These are phyloP conservation scores for Pachymerium ferrugineum DNA, from an alignment of 2,888 invertebrate species.

Conservation along the genomic window DNA sequence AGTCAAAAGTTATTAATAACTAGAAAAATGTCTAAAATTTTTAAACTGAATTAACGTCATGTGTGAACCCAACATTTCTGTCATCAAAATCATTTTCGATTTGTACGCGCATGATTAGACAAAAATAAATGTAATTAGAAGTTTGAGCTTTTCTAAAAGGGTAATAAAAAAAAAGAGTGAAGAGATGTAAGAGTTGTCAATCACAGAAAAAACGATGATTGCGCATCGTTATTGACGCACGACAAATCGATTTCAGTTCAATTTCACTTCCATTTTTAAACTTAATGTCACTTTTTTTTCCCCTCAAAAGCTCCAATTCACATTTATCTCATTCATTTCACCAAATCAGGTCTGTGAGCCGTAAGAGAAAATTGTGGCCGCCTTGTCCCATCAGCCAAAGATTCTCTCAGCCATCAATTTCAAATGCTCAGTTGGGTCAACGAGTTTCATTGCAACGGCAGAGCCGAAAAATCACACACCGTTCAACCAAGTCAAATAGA, in stretches of 20 bases:
- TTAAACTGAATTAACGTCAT: too few species aligned
- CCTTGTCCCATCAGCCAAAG: conserved; percentile 9
- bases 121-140: too few species aligned
- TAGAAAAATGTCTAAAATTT: too few species aligned
- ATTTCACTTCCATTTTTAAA: conserved; percentile 8
- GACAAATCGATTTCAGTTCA: conserved; percentile 13
- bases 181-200: neutral
- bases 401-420: conserved; percentile 8
- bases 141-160: neutral
- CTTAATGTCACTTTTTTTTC: conserved; percentile 1
- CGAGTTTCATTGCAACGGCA: neutral
- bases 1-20: too few species aligned
- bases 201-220: neutral
- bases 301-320: neutral
- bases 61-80: too few species aligned
- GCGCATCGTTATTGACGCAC: conserved; percentile 4
- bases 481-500: neutral
- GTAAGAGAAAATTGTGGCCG: conserved; percentile 6
- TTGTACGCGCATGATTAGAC: too few species aligned
- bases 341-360: neutral
- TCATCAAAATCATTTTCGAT: too few species aligned
- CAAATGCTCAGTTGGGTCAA: conserved; percentile 8
- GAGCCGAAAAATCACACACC: neutral
- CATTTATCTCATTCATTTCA: conserved; percentile 8
- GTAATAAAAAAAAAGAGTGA: neutral